Evolutionary conservation across 2,888 invertebrate genomes (phyloP).

Genomic region (Caenorhabditis sulstoni): DNA sequence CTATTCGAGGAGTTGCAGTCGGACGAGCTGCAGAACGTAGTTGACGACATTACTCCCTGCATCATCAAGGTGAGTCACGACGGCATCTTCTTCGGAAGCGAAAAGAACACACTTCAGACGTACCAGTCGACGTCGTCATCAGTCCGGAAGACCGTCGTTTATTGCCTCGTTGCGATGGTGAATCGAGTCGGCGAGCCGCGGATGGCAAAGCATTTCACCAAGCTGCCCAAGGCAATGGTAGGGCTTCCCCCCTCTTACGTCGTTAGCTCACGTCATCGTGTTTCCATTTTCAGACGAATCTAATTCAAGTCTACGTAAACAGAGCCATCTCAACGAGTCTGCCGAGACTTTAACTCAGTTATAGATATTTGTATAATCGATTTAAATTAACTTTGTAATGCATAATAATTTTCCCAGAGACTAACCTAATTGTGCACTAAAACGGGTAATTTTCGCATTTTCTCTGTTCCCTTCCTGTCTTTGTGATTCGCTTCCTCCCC

Average conservation of each 20-base stretch:
- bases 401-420: conserved; percentile 2
- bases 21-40: conserved; percentile 37
- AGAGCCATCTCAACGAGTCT: conserved; percentile 50
- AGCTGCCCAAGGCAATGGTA: conserved; percentile 58
- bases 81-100: too few species aligned
- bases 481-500: conserved; percentile 18
- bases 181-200: conserved; percentile 45
- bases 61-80: conserved; percentile 31
- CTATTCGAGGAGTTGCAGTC: conserved; percentile 48
- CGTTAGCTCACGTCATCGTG: conserved; percentile 5
- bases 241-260: conserved; percentile 34
- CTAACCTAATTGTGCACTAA: conserved; percentile 1
- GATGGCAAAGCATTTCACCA: conserved; percentile 49
- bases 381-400: background rate
- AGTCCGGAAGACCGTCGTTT: conserved; percentile 55
- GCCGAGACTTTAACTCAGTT: conserved; percentile 22
- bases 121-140: conserved; percentile 54
- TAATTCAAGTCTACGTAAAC: conserved; percentile 60
- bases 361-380: background rate
- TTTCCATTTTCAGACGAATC: conserved; percentile 42
- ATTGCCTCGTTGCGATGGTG: conserved; percentile 55
- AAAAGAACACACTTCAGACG: conserved; percentile 18
- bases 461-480: background rate
- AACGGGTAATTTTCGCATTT: conserved; percentile 34
- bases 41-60: conserved; percentile 45